Base-by-base conservation (phyloP, 2,797 vertebrate species). In the Artibeus lituratus region DNA sequence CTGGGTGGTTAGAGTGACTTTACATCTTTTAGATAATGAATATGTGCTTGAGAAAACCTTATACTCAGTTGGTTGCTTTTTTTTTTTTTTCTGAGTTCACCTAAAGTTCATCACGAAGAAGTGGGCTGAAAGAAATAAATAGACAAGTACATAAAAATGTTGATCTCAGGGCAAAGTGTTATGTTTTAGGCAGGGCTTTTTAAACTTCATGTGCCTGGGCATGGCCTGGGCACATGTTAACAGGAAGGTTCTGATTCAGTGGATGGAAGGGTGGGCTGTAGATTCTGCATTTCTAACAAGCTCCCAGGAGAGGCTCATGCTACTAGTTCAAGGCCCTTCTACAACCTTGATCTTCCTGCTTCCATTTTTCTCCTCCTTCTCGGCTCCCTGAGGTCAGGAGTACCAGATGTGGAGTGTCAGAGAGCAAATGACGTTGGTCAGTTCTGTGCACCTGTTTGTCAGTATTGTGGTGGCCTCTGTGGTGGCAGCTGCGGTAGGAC, bases 11-110 rank as follows among this genome's bases (percentile, higher is more conserved):
- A 92, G 22, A 57, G 88, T 95, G 92, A 85, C 94, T 96, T 98
- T 89, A 90, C 77, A 65, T 59, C 47, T 96, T 96, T 70, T 97
- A 85, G 87, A 93, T 97, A 97, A 95, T 98, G 96, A 88, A 95
- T 90, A 26, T 81, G 97, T 97, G 22, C 49, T 95, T 90, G 90
- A 88, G 87, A 97, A 97, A 69, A 90, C 83, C 96, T 92, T 26
- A 39, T 94, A 49, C 55, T 96, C 24, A 19, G 32, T 5, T 65
- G 55, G 14, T 85, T 32, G 47, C 87, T 39, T 72, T 42, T 22
- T 55, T 91, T 55, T 91, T 37, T 72, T 35, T 32, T 90, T 67
- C 42, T 90, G 82, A 94, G 94, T 76, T 87, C 51, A 22, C 59
- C 47, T 97, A 87, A 62, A 51, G 94, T 22, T 9, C 29, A 82